Percentiles rank a stretch among this genome's conserved stretches.
Evolutionary conservation across 2,113 vertebrate species (phyloP).

Genomic region (Barnardius zonarius): DNA sequence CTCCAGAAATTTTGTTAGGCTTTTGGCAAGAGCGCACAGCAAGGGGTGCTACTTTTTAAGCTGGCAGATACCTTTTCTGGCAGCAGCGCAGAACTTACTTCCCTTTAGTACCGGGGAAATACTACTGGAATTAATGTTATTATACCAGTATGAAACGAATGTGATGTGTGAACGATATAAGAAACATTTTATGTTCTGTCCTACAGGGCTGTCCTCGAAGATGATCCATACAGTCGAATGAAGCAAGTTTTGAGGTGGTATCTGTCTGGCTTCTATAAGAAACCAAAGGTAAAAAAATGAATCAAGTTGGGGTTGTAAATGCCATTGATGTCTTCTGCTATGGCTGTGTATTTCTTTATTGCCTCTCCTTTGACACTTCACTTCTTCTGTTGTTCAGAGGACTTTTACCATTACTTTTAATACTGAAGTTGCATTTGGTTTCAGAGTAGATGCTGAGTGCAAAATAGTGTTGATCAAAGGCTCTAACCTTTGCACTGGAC

Average conservation of each 20-base stretch:
- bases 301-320: not conserved
- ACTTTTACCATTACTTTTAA: not conserved
- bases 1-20: not conserved
- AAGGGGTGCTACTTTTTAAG: not conserved
- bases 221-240: slow-evolving; percentile 84
- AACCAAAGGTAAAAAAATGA: slow-evolving; percentile 84
- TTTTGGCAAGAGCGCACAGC: not conserved
- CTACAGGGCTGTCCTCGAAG: slow-evolving; percentile 82
- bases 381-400: not conserved
- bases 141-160: not conserved
- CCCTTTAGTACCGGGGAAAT: not conserved
- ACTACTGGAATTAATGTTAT: not conserved
- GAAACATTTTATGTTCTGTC: not conserved
- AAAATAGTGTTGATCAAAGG: not conserved
- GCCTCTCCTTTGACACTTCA: not conserved
- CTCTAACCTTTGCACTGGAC: not conserved
- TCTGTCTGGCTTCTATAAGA: slow-evolving; percentile 95
- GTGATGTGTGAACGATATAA: not conserved
- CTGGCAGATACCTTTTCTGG: not conserved
- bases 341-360: not conserved
- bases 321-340: not conserved
- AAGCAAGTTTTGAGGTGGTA: slow-evolving; percentile 93
- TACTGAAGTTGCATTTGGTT: not conserved
- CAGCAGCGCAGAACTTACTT: not conserved
- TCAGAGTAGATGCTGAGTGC: not conserved